Evolutionary conservation across 2,888 invertebrate species (phyloP).

Genomic region (Sesia bembeciformis): DNA sequence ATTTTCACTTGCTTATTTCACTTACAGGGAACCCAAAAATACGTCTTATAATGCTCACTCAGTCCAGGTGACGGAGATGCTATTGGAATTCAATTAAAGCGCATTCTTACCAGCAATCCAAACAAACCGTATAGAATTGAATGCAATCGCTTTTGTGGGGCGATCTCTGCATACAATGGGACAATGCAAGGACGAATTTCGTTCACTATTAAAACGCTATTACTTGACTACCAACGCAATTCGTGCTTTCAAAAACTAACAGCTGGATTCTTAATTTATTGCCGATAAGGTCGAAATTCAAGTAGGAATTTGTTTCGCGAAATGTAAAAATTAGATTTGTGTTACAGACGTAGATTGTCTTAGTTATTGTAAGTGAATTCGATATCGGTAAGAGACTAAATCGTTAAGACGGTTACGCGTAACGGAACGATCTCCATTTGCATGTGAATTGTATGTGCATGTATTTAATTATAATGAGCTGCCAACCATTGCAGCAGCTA

Average conservation of each 20-base stretch:
- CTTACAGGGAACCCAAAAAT: not conserved
- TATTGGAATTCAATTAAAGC: slow-evolving; percentile 19
- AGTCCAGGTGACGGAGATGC: slow-evolving; percentile 24
- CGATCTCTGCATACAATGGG: slow-evolving; percentile 49
- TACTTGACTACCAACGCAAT: slow-evolving; percentile 21
- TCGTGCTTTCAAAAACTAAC: not conserved
- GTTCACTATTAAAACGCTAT: slow-evolving; percentile 64
- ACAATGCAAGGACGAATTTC: slow-evolving; percentile 68
- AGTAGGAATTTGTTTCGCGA: slow-evolving; percentile 7
- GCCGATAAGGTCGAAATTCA: slow-evolving; percentile 5
- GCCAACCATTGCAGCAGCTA: not conserved
- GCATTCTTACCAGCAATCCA: slow-evolving; percentile 23
- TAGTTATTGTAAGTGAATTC: slow-evolving; percentile 9
- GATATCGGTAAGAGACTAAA: slow-evolving; percentile 9
- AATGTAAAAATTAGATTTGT: slow-evolving; percentile 9
- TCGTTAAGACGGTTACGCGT: slow-evolving; percentile 25
- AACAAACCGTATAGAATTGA: slow-evolving; percentile 31
- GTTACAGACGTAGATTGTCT: not conserved
- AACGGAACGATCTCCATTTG: slow-evolving; percentile 27
- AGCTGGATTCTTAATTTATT: slow-evolving; percentile 7
- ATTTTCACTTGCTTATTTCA: too few relatives aligned
- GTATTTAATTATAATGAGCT: not conserved
- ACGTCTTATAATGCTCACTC: not conserved
- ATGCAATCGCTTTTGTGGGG: slow-evolving; percentile 49
- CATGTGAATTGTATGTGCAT: not conserved